Base-by-base conservation (phyloP, 1,140 invertebrate genomes). In the Pinna nobilis region DNA sequence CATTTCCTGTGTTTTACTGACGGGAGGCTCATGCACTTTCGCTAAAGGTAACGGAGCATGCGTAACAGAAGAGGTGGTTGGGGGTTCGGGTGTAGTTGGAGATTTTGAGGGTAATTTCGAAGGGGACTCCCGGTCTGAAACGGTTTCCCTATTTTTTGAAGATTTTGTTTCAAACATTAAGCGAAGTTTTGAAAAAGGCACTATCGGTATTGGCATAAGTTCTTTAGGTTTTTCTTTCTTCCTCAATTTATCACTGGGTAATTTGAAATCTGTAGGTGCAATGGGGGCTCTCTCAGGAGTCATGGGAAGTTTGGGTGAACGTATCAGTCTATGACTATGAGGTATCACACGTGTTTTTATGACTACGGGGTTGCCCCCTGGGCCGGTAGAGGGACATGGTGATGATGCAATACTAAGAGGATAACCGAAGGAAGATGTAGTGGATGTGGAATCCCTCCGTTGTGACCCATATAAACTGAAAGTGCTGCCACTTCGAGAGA, bases 161-260 rank as follows among this genome's bases (percentile, higher is more conserved):
- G 76, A 59, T 57, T 80, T 85, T 25, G 70, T 77, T 74, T 87
- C 85, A 74, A 87, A 87, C 84, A 85, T 87, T 64, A 82, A 82
- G 18, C 85, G 70, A 20, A 87, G 70, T 71, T 84, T 77, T 63
- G 78, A 78, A 69, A 87, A 87, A 63, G 85, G 84, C 60, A 87
- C 82, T 63, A 87, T 85, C 15, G 85, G 81, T 44, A 87, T 85
- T 30, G 84, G 84, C 74, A 83, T 85, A 9, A 87, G 70, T 41
- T 70, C 70, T 77, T 83, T 83, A 20, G 78, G 74, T 67, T 84
- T 84, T 11, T 85, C 85, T 77, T 76, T 76, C 18, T 78, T 78
- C 47, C 83, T 73, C 44, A 81, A 79, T 77, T 78, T 82, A 30
- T 84, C 85, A 69, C 85, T 87, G 15, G 85, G 85, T 25, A 87